Evolutionary conservation across 2,888 invertebrate species (phyloP).

Genomic region (Sycophila texana): DNA sequence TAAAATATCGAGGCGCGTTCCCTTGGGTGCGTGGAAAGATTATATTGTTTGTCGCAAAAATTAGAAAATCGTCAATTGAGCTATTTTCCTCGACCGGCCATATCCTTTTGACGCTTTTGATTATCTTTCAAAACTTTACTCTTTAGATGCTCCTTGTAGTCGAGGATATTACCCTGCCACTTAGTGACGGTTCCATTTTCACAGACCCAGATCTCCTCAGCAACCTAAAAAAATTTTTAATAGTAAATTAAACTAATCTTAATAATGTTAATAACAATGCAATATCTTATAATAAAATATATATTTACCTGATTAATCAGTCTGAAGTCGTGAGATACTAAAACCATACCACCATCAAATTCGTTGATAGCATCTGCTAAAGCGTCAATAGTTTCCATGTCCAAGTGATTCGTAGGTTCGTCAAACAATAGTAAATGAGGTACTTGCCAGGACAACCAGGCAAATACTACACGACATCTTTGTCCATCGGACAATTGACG

Average conservation of each 20-base stretch:
- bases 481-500: slow-evolving; percentile 96
- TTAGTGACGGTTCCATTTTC: slow-evolving; percentile 96
- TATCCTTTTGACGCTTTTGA: slow-evolving; percentile 71
- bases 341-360: slow-evolving; percentile 98
- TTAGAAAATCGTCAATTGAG: slow-evolving; percentile 42
- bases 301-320: slow-evolving; percentile 93
- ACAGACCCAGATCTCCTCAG: slow-evolving; percentile 99
- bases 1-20: slow-evolving; percentile 52
- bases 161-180: slow-evolving; percentile 97
- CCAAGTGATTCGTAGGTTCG: slow-evolving; percentile 95
- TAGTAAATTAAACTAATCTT: background rate
- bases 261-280: background rate
- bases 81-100: slow-evolving; percentile 63
- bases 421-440: slow-evolving; percentile 94
- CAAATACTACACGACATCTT: slow-evolving; percentile 98
- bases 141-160: slow-evolving; percentile 96
- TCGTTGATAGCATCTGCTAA: slow-evolving; percentile 98
- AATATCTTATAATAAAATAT: background rate
- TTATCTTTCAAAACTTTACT: slow-evolving; percentile 88
- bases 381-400: slow-evolving; percentile 99
- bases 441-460: slow-evolving; percentile 98
- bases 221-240: slow-evolving; percentile 83
- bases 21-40: slow-evolving; percentile 45
- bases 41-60: slow-evolving; percentile 41
- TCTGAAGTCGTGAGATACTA: slow-evolving; percentile 99